A percentile compares a stretch with the other conserved stretches of the same genome.
Conservation (phyloP, 35 echinoderm and acorn worm species). For the Apostichopus parvimensis region DNA sequence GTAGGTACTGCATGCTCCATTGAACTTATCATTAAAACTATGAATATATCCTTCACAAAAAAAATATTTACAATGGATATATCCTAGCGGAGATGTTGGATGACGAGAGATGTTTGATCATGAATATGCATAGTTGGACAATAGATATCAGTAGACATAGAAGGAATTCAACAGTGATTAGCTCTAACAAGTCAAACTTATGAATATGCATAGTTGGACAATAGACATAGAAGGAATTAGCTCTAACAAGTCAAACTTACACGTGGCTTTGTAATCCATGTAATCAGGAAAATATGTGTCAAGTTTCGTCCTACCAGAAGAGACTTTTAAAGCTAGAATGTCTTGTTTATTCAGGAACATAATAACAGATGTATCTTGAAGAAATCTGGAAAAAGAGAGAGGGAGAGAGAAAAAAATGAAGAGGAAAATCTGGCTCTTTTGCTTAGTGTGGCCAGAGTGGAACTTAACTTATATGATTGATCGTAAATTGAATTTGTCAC, state of each 20-base stretch:
- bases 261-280: conserved; percentile 54
- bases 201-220: too few relatives aligned
- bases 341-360: conserved; percentile 98
- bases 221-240: too few relatives aligned
- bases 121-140: too few relatives aligned
- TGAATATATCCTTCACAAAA: too few relatives aligned
- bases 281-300: conserved; percentile 81
- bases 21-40: neutral
- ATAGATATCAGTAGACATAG: too few relatives aligned
- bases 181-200: too few relatives aligned
- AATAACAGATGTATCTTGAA: conserved; percentile 81
- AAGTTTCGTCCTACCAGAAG: conserved; percentile 66
- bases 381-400: conserved; percentile 65
- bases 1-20: neutral
- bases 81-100: too few relatives aligned
- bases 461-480: too few relatives aligned
- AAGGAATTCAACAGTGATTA: too few relatives aligned
- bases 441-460: neutral
- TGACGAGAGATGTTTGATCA: too few relatives aligned
- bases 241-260: conserved; percentile 38
- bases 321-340: conserved; percentile 84
- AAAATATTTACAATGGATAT: too few relatives aligned
- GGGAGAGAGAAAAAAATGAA: neutral
- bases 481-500: too few relatives aligned
- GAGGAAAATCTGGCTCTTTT: neutral